phyloP scores from a whole-genome alignment of 1,140 invertebrate genomes.

The Hydropsyche tenuis region DNA sequence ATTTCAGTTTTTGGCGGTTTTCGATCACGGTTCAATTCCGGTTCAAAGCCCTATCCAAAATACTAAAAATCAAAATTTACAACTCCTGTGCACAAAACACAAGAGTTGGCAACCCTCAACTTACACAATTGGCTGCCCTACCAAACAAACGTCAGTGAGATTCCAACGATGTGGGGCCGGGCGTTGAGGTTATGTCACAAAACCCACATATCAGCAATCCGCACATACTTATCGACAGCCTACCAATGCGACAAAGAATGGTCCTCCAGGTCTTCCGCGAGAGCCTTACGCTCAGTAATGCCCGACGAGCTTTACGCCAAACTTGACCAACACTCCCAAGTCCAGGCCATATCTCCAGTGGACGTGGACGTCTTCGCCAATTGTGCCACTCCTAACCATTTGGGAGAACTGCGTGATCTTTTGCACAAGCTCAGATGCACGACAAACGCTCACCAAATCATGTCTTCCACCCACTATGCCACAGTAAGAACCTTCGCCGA shows the following conservation, averaged over 20 bases:
- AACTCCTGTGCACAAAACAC: too few relatives aligned
- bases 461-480: conserved; percentile 84
- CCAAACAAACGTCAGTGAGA: conserved; percentile 2
- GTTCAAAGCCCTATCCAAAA: too few relatives aligned
- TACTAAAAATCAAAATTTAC: too few relatives aligned
- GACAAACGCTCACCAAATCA: conserved; percentile 69
- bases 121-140: too few relatives aligned
- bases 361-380: conserved; percentile 76
- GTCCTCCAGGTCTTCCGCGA: not conserved
- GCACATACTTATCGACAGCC: not conserved
- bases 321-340: conserved; percentile 26
- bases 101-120: too few relatives aligned
- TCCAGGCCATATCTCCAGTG: conserved; percentile 67
- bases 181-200: conserved; percentile 5
- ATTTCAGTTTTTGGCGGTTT: too few relatives aligned
- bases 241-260: not conserved
- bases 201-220: too few relatives aligned
- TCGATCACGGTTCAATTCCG: too few relatives aligned
- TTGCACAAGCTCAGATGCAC: conserved; percentile 74
- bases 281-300: not conserved
- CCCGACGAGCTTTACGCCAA: not conserved
- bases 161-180: not conserved
- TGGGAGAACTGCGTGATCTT: conserved; percentile 74
- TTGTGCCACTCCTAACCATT: conserved; percentile 63
- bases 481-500: conserved; percentile 73